Evolutionary conservation across 1,140 invertebrate genomes (phyloP).

Genomic region (Aphis craccivora): DNA sequence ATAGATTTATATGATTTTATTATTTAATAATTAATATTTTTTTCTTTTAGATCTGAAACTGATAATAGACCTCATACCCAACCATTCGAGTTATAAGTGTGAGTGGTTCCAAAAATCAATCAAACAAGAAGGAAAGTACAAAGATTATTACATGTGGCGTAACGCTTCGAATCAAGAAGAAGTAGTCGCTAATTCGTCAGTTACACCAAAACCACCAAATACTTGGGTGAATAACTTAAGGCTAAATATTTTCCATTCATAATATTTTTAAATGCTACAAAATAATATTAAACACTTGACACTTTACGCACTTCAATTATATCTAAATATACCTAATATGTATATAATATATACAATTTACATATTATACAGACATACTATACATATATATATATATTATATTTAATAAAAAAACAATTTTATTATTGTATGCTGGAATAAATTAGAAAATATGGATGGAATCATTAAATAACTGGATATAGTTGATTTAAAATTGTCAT

Average conservation of each 20-base stretch:
- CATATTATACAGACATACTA: too few relatives aligned
- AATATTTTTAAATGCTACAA: background rate
- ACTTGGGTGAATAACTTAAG: constrained; percentile 67
- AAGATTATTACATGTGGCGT: constrained; percentile 80
- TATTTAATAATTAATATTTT: background rate
- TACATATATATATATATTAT: too few relatives aligned
- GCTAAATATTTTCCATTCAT: background rate
- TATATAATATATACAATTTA: too few relatives aligned
- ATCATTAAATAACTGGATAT: too few relatives aligned
- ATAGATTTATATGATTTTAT: too few relatives aligned
- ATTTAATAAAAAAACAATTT: too few relatives aligned
- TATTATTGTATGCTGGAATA: too few relatives aligned
- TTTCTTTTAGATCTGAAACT: constrained; percentile 73
- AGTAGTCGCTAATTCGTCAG: constrained; percentile 60
- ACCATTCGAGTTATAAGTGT: constrained; percentile 80
- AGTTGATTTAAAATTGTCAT: too few relatives aligned
- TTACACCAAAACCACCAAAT: constrained; percentile 64
- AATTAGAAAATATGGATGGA: too few relatives aligned
- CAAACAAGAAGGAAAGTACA: constrained; percentile 68
- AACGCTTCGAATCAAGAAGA: constrained; percentile 66
- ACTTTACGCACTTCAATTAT: too few relatives aligned
- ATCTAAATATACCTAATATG: too few relatives aligned
- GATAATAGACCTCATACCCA: constrained; percentile 86
- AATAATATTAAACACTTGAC: too few relatives aligned
- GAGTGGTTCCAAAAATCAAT: constrained; percentile 79